phyloP scores from a whole-genome alignment of 2,113 vertebrate genomes.

The Thomomys bottae region DNA sequence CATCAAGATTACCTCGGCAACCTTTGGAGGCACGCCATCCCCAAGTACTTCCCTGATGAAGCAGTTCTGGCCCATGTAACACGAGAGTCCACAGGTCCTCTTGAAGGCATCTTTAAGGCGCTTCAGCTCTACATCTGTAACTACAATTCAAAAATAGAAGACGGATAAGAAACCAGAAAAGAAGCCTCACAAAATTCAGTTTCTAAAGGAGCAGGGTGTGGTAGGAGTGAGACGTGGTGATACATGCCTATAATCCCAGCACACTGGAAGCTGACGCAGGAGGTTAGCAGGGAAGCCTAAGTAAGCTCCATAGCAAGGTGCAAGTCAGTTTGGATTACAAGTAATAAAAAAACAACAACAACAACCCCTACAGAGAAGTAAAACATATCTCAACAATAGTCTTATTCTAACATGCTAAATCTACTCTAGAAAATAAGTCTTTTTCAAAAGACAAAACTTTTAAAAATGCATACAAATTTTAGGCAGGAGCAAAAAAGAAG shows the following conservation, averaged over 20 bases:
- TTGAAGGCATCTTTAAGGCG: constrained; percentile 99
- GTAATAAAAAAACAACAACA: background rate
- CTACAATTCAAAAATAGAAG: constrained; percentile 82
- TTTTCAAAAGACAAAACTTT: constrained; percentile 13
- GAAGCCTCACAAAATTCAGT: background rate
- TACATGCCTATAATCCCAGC: background rate
- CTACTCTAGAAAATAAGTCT: constrained; percentile 42
- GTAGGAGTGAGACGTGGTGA: too few relatives aligned
- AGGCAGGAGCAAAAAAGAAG: background rate
- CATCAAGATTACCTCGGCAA: constrained; percentile 92
- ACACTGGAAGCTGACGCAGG: background rate
- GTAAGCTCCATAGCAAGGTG: background rate
- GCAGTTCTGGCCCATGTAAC: constrained; percentile 98
- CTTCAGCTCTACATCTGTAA: constrained; percentile 98
- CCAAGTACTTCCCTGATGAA: constrained; percentile 98
- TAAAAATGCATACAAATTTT: constrained; percentile 51
- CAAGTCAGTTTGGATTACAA: background rate
- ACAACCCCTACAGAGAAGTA: background rate
- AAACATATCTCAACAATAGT: constrained; percentile 21
- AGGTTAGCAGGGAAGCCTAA: background rate
- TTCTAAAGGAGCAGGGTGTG: background rate
- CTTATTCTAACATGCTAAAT: constrained; percentile 52
- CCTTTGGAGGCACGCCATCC: constrained; percentile 97
- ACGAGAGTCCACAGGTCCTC: constrained; percentile 96
- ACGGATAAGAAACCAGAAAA: constrained; percentile 37